Evolutionary conservation across 2,888 invertebrate genomes (phyloP), one percentile per base, ranked within the genome.

Genomic region (Cantharis lateralis): DNA sequence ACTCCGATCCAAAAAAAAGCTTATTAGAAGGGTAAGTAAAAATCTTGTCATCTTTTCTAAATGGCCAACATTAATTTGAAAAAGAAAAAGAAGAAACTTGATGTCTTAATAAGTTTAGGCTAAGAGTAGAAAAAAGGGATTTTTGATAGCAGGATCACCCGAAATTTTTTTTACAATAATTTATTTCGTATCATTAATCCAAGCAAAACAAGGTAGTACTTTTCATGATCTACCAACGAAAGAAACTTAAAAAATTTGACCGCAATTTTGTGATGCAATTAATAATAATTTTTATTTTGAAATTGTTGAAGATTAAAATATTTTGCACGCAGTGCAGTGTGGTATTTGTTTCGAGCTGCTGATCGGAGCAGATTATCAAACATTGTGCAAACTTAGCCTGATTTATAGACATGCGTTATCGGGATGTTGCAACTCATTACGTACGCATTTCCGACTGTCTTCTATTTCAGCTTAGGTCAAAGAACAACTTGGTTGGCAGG

Each of bases 371-470:
- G 80, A 79, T 81, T 80, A 78, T 76, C 77, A 77, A 81, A 79
- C 74, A 75, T 75, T 79, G 75, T 79, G 81, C 78, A 80, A 81
- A 77, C 70, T 48, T 71, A 74, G 77, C 70, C 77, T 76, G 78
- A 80, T 80, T 81, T 81, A 79, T 79, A 80, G 80, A 82, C 82
- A 80, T 82, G 81, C 82, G 81, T 82, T 80, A 79, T 76, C 78
- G 80, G 79, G 82, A 81, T 81, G 81, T 81, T 82, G 81, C 79
- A 81, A 82, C 77, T 78, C 76, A 32, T 78, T 76, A 82, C 82
- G 82, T 80, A 81, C 80, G 81, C 81, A 81, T 81, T 80, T 80
- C 78, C 78, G 78, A 78, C 72, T 72, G n/a, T 76, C 78, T 78
- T 78, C 72, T 78, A 78, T 78, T 78, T 72, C 78, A 76, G 78